Conservation (phyloP, 2,888 invertebrate genomes). For the Drosophila kanekoi region DNA sequence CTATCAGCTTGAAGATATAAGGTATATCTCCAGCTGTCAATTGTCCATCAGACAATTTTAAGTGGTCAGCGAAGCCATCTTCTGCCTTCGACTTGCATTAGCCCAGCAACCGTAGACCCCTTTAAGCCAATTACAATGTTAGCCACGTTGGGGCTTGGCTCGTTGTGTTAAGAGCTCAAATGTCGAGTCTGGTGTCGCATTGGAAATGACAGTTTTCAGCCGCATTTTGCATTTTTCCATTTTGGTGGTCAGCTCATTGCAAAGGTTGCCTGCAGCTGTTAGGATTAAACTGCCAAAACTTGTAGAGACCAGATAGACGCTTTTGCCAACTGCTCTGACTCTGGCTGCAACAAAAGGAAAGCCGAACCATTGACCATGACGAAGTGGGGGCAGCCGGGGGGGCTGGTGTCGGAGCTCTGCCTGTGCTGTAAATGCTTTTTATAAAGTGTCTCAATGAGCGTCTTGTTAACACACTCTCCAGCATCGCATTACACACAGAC, state of each 20-base stretch:
- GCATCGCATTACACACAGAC: conserved; percentile 48
- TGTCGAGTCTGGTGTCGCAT: background rate
- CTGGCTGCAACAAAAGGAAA: conserved; percentile 1
- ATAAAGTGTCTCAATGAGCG: conserved; percentile 72
- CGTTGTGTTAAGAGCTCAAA: background rate
- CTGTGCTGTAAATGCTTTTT: conserved; percentile 32
- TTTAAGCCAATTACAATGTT: conserved; percentile 4
- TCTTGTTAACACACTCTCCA: conserved; percentile 71
- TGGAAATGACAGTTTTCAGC: conserved; percentile 2
- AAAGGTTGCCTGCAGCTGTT: conserved; percentile 18
- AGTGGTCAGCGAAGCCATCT: too few relatives aligned
- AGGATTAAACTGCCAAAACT: conserved; percentile 38
- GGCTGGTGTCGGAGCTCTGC: background rate
- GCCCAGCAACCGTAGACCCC: background rate
- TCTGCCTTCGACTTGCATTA: too few relatives aligned
- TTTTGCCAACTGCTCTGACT: conserved; percentile 17
- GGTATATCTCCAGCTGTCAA: too few relatives aligned
- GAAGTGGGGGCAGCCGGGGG: background rate
- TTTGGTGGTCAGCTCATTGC: conserved; percentile 21
- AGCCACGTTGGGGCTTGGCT: background rate
- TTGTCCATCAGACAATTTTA: too few relatives aligned
- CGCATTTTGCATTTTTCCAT: too few relatives aligned
- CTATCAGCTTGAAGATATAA: too few relatives aligned
- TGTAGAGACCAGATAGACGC: conserved; percentile 38
- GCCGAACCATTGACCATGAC: conserved; percentile 33